These are phyloP conservation scores for Eucidaris tribuloides DNA, from an alignment of 35 echinoderm and acorn worm genomes.

Conservation along the genomic window DNA sequence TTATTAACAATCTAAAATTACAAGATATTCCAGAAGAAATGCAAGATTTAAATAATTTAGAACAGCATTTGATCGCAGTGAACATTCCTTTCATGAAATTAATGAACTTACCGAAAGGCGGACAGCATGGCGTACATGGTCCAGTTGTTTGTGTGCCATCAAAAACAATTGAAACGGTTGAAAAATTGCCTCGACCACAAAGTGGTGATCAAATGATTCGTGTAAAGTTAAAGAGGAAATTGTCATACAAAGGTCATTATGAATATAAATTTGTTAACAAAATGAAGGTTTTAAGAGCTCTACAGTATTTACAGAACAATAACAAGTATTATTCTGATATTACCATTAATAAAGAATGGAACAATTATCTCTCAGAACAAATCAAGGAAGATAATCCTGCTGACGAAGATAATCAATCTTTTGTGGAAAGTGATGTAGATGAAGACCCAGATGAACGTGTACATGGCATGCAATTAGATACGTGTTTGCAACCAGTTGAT, in stretches of 20 bases:
- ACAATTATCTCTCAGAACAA: slow-evolving; percentile 27
- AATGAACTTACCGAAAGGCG: slow-evolving; percentile 41
- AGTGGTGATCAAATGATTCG: slow-evolving; percentile 46
- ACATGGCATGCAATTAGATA: slow-evolving; percentile 9
- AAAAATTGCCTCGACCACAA: slow-evolving; percentile 24
- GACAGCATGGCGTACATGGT: slow-evolving; percentile 51
- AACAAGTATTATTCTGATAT: slow-evolving; percentile 36
- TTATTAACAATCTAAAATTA: slow-evolving; percentile 28
- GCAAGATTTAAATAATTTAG: slow-evolving; percentile 24
- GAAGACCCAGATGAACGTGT: slow-evolving; percentile 18
- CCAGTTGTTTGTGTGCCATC: slow-evolving; percentile 71
- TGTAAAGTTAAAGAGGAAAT: slow-evolving; percentile 57
- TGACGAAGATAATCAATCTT: slow-evolving; percentile 15
- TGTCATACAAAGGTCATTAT: slow-evolving; percentile 65
- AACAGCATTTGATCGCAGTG: slow-evolving; percentile 44
- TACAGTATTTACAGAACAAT: slow-evolving; percentile 41
- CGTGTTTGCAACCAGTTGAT: slow-evolving; percentile 65
- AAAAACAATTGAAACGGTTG: slow-evolving; percentile 30
- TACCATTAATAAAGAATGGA: slow-evolving; percentile 6
- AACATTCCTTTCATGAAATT: slow-evolving; percentile 59
- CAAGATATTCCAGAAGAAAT: slow-evolving; percentile 14
- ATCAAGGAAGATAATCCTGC: slow-evolving; percentile 12
- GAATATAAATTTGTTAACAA: slow-evolving; percentile 57
- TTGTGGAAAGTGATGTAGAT: too few species aligned
- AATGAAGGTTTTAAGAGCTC: slow-evolving; percentile 26